Base-by-base conservation (phyloP, 2,113 vertebrate genomes). In the Microtus oregoni region DNA sequence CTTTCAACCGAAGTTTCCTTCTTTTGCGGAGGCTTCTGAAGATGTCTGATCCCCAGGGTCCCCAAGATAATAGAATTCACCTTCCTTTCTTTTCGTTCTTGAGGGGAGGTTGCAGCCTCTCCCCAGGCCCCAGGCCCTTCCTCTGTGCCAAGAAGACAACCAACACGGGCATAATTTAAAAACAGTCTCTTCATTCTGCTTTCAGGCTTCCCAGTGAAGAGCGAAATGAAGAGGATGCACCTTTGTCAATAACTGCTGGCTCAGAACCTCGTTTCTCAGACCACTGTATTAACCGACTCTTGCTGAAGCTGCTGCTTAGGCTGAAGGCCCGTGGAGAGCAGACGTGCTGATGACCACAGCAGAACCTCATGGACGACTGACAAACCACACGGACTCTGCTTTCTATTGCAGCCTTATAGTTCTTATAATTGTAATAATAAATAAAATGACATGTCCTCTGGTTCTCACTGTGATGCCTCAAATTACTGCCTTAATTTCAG, bases 161-260 rank as follows among this genome's bases (percentile, higher is more conserved):
- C 61, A 92, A 95, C n/a, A 85, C 82, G 93, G 90, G 98, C 95
- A 94, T 94, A 96, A 98, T 88, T 73, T 24, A 91, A 97, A 95
- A 96, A 78, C 95, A 94, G 96, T 89, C 72, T 0, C 35, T 26
- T 52, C 20, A 65, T 91, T 95, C 91, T 24, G 47, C 13, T 97
- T 94, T 89, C 35, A 94, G 94, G 61, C 86, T 19, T 38, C 14
- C 35, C 1, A 38, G 83, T 22, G 90, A 97, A 95, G 86, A 98
- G 94, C 77, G 98, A 97, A 98, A 94, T 78, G n/a, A 79, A 93
- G 91, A 35, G 76, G 94, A 97, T 63, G 95, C 7, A 50, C 96
- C 97, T 98, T 98, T 97, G 98, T 97, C 98, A 98, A 95, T 92
- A 92, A 86, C 96, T 96, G 96, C 85, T 97, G 97, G 95, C 58